Evolutionary conservation across 1,140 invertebrate genomes (phyloP).

Genomic region (Araneus ventricosus): DNA sequence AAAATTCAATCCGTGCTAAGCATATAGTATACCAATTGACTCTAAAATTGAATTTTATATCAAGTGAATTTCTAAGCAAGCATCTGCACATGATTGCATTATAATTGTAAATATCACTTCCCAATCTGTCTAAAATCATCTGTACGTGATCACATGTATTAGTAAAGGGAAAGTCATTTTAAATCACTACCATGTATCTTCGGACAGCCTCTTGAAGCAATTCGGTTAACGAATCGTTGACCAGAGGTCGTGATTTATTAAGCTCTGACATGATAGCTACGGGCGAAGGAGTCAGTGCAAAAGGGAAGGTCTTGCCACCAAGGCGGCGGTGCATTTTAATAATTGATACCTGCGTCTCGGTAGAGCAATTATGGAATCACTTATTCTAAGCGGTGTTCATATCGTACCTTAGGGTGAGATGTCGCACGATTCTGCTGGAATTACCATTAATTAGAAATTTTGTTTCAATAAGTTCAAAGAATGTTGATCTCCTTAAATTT

Average conservation of each 20-base stretch:
- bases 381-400: too few species aligned
- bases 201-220: neutral
- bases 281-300: neutral
- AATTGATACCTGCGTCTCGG: neutral
- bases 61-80: neutral
- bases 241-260: conserved; percentile 2
- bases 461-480: too few species aligned
- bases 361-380: neutral
- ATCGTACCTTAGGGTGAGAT: too few species aligned
- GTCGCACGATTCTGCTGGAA: too few species aligned
- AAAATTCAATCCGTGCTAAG: too few species aligned
- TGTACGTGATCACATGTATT: neutral
- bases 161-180: neutral
- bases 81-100: neutral
- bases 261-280: neutral
- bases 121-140: neutral
- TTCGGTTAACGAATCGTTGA: neutral
- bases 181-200: neutral
- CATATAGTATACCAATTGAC: too few species aligned
- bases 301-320: neutral
- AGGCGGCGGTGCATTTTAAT: neutral
- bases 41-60: neutral
- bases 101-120: conserved; percentile 2
- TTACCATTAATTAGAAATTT: too few species aligned
- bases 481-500: too few species aligned